These are phyloP conservation scores for Mythimna pallens DNA, from an alignment of 2,888 invertebrate species.

Conservation along the genomic window DNA sequence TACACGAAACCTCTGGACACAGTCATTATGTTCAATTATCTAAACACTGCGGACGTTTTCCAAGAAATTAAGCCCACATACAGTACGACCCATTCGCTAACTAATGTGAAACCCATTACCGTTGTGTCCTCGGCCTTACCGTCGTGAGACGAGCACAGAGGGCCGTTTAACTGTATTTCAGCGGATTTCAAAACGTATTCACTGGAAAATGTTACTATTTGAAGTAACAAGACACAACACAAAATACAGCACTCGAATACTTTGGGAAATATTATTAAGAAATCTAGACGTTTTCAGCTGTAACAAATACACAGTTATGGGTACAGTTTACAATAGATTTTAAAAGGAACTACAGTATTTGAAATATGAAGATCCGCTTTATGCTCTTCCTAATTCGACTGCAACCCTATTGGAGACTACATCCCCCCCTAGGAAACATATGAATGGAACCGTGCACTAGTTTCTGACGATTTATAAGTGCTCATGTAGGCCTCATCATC, in stretches of 20 bases:
- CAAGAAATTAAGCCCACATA: constrained; percentile 4
- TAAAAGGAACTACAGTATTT: neutral
- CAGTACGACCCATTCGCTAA: constrained; percentile 2
- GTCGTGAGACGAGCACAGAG: constrained; percentile 36
- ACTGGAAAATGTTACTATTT: constrained; percentile 52
- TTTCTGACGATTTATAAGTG: too few species aligned
- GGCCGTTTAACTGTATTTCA: constrained; percentile 58
- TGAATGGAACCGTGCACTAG: too few species aligned
- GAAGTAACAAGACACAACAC: constrained; percentile 23
- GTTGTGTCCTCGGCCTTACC: constrained; percentile 38
- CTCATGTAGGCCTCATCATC: too few species aligned
- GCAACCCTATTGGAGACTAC: too few species aligned
- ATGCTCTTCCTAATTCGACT: neutral
- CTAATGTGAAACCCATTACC: neutral
- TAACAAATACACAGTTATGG: neutral
- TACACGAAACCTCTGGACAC: neutral
- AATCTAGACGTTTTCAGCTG: constrained; percentile 4
- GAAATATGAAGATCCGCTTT: neutral
- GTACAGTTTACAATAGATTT: constrained; percentile 5
- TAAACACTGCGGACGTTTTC: neutral
- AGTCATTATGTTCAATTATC: neutral
- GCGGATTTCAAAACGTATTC: constrained; percentile 51
- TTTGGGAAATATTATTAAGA: constrained; percentile 6
- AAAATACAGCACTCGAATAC: constrained; percentile 19
- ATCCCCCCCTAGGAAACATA: too few species aligned